Percentiles rank a stretch among this genome's conserved stretches.
These are phyloP conservation scores for Drosophila orena DNA, from an alignment of 1,140 invertebrate species.

Conservation along the genomic window DNA sequence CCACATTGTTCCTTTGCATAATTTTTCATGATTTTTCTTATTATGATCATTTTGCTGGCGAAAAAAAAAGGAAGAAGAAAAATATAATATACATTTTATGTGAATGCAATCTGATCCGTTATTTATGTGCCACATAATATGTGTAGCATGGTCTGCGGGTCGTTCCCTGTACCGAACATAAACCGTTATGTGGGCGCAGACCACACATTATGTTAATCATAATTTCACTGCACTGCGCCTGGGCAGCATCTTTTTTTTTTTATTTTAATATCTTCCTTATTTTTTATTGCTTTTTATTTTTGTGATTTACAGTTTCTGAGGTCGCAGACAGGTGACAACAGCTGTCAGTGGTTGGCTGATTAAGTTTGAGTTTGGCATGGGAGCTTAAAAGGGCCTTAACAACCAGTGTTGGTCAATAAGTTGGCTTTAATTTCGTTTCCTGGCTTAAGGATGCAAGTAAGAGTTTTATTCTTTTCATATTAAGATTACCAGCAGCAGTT, in stretches of 20 bases:
- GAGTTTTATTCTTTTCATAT: neutral
- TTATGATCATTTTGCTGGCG: slow-evolving; percentile 69
- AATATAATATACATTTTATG: slow-evolving; percentile 70
- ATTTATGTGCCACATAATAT: slow-evolving; percentile 67
- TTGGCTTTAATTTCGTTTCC: no score
- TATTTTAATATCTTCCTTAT: slow-evolving; percentile 8
- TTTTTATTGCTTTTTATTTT: no score
- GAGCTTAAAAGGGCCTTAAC: no score
- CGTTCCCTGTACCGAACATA: slow-evolving; percentile 48
- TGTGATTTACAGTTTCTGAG: slow-evolving; percentile 63
- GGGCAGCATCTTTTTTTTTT: no score
- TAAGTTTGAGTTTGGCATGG: neutral
- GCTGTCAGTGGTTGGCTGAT: slow-evolving; percentile 45
- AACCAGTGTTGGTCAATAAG: neutral
- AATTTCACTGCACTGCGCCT: no score
- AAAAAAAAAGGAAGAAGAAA: slow-evolving; percentile 41
- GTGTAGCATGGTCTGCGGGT: slow-evolving; percentile 38
- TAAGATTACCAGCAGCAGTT: neutral
- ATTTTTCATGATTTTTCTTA: slow-evolving; percentile 72
- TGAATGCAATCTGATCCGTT: slow-evolving; percentile 81
- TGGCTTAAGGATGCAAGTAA: neutral
- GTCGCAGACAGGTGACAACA: slow-evolving; percentile 74
- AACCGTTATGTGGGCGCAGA: slow-evolving; percentile 77
- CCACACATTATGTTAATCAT: slow-evolving; percentile 77
- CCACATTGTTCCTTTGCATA: slow-evolving; percentile 73